Evolutionary conservation across 2,888 invertebrate genomes (phyloP), one percentile per base, ranked within the genome.

Genomic region (Philereme vetulata): DNA sequence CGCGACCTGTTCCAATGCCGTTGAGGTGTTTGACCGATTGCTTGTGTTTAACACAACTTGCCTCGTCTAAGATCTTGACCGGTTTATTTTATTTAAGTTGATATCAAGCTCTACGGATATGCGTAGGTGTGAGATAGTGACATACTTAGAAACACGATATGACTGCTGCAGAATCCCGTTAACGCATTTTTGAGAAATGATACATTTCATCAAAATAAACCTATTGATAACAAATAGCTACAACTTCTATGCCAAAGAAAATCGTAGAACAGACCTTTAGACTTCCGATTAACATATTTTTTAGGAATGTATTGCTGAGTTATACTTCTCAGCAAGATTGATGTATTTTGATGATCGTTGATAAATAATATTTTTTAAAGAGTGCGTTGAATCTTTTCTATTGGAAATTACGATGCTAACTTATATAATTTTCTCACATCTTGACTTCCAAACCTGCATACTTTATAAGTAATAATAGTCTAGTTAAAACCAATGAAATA

Each of bases 1-100:
- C 66, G 63, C 42, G 54, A 58, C 64, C 67, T 64, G 74, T 68
- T 70, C 65, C 62, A 56, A 62, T 56, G 48, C 52, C 54, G 45
- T 52, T 56, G 64, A 72, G 76, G 78, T 77, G 61, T 71, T 78
- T 74, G 74, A 75, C 76, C 75, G 74, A 72, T 74, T 74, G 73
- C 66, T 66, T 60, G 61, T 65, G 68, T 72, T 65, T 62, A 40
- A 71, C 66, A 60, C 61, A 70, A 50, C 53, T 52, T 38, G 58
- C 60, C 32, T 60, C 61, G 56, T 51, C 48, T 50, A 47, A 62
- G 35, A 46, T 55, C 38, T 64, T 64, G 65, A 66, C 69, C 67
- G 65, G 67, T 70, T 67, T 62, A 45, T 48, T 42, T 56, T 51
- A 52, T 59, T 56, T 53, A 52, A 60, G 61, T 62, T 65, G 65